A percentile compares a stretch with the other conserved stretches of the same genome.
phyloP scores from a whole-genome alignment of 2,888 invertebrate species.

The Athetis lepigone region DNA sequence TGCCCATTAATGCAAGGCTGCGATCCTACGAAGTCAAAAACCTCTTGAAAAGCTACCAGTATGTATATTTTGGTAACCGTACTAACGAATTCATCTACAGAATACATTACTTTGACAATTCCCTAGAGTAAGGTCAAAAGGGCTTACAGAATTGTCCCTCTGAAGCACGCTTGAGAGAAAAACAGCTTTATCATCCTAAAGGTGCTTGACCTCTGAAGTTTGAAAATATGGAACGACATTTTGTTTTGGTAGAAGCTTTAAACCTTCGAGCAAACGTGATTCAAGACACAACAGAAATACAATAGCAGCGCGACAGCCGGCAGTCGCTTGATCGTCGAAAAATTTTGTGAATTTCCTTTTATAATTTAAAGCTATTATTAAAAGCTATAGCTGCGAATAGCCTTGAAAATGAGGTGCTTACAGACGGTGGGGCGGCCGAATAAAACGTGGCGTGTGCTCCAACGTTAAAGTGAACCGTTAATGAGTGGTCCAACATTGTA shows the following conservation, averaged over 20 bases:
- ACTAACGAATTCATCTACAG: conserved; percentile 12
- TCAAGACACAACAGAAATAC: too few relatives aligned
- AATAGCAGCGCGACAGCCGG: too few relatives aligned
- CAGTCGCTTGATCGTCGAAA: too few relatives aligned
- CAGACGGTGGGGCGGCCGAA: conserved; percentile 23
- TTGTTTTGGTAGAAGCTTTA: conserved; percentile 33
- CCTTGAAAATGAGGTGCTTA: conserved; percentile 3
- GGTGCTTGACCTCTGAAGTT: conserved; percentile 20
- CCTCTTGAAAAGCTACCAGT: conserved; percentile 1
- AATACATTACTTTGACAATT: conserved; percentile 27
- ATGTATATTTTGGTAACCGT: conserved; percentile 1
- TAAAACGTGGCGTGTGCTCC: conserved; percentile 31
- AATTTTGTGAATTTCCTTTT: conserved; percentile 23
- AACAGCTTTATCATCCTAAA: conserved; percentile 44
- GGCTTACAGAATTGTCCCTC: conserved; percentile 5
- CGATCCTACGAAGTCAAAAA: not conserved
- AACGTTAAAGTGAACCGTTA: conserved; percentile 47
- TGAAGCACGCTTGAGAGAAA: conserved; percentile 28
- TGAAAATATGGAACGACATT: conserved; percentile 20
- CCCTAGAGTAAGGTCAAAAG: conserved; percentile 6
- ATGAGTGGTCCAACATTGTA: conserved; percentile 59
- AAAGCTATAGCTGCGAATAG: conserved; percentile 25
- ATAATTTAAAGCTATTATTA: conserved; percentile 34
- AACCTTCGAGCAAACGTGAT: too few relatives aligned
- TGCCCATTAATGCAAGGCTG: not conserved